Conservation (phyloP, 2,113 vertebrate species). For the Syngnathoides biaculeatus region DNA sequence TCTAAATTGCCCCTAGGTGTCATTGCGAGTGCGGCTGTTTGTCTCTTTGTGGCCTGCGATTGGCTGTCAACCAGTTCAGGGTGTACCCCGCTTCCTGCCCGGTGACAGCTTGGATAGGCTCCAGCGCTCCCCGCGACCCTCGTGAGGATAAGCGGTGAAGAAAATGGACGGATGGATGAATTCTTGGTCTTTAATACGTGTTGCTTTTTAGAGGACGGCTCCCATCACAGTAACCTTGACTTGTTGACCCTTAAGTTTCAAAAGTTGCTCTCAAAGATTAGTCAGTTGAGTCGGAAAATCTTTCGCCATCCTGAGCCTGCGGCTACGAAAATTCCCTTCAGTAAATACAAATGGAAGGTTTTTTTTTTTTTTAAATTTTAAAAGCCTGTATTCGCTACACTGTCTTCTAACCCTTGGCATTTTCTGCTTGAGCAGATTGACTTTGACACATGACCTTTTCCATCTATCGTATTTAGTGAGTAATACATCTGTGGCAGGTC, state of each 20-base stretch:
- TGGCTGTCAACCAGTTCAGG: too few species aligned
- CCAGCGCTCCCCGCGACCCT: too few species aligned
- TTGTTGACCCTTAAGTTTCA: not conserved
- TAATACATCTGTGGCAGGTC: constrained; percentile 49
- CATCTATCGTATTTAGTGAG: constrained; percentile 44
- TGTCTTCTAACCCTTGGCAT: constrained; percentile 43
- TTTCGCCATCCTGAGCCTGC: constrained; percentile 22
- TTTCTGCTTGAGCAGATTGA: constrained; percentile 46
- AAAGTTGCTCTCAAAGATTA: constrained; percentile 29
- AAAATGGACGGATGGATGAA: too few species aligned
- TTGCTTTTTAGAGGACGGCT: not conserved
- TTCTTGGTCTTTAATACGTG: not conserved
- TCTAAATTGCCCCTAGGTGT: too few species aligned
- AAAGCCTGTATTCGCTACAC: constrained; percentile 15
- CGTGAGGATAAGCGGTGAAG: too few species aligned
- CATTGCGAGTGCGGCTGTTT: too few species aligned
- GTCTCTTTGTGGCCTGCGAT: too few species aligned
- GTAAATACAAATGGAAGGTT: constrained; percentile 21
- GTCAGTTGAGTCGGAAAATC: constrained; percentile 30
- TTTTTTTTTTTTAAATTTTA: constrained; percentile 1
- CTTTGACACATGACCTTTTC: constrained; percentile 30
- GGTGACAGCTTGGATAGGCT: too few species aligned
- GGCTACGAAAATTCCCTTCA: constrained; percentile 6
- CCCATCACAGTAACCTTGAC: not conserved
- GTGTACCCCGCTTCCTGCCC: too few species aligned